Evolutionary conservation across 2,113 vertebrate species (phyloP), one percentile per base, ranked within the genome.

Genomic region (Oceanodroma tethys): DNA sequence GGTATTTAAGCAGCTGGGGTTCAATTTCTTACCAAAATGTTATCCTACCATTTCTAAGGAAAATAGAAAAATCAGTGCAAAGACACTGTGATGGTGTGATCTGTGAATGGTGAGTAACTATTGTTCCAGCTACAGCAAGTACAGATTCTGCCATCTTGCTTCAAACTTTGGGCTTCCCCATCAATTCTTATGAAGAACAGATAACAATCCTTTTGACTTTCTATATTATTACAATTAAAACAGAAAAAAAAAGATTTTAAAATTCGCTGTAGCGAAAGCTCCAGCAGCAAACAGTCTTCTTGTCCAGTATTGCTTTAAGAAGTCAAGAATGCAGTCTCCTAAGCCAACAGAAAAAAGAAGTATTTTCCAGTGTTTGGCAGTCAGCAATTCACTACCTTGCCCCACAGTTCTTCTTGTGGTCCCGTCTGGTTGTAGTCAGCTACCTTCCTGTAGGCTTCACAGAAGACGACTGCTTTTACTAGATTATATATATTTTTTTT

Each of bases 1-100:
- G 53, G 26, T 95, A 94, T 96, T 97, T 90, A 76, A 95, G 72
- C 73, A 96, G 78, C 89, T 83, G 38, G 45, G 50, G 38, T 90
- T 86, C 74, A 62, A 55, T 67, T 94, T 83, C 66, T 76, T 88
- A 93, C 81, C 50, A 80, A 93, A 97, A 76, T 78, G 81, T 87
- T 95, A 96, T 81, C 48, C n/a, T 26, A 40, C 47, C 45, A 32
- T 59, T 95, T 74, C 27, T 88, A 79, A 76, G 34, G 59, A 96
- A 97, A 97, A 91, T 8, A 93, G 72, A 62, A 90, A 81, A 85
- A 85, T 42, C 18, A 72, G 56, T 78, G 72, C 79, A 86, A 63
- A 88, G 71, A 78, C 81, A 12, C 36, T 42, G 76, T 15, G 30
- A 29, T 13, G 27, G 58, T 63, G 18, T 14, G 40, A 53, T 53